Evolutionary conservation across 1,140 invertebrate genomes (phyloP).

Genomic region (Drosophila busckii): DNA sequence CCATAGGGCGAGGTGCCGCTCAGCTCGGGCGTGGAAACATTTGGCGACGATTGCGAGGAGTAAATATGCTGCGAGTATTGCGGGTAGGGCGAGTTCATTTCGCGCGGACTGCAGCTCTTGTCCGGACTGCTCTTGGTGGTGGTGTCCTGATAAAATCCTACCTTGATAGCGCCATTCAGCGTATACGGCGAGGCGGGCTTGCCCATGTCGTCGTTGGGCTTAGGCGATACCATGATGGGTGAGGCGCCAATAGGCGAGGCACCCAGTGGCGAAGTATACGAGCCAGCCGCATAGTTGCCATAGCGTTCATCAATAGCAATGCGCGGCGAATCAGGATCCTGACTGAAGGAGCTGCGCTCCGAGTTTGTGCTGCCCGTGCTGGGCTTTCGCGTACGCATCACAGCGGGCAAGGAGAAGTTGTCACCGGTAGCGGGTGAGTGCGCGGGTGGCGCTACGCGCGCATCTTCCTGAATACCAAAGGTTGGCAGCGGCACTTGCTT

Average conservation of each 20-base stretch:
- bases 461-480: slow-evolving; percentile 15
- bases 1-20: slow-evolving; percentile 73
- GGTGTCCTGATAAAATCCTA: slow-evolving; percentile 89
- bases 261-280: slow-evolving; percentile 82
- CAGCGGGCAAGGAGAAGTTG: slow-evolving; percentile 60
- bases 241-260: slow-evolving; percentile 82
- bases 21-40: slow-evolving; percentile 71
- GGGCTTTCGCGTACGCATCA: slow-evolving; percentile 82
- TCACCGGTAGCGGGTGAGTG: slow-evolving; percentile 53
- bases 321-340: slow-evolving; percentile 85
- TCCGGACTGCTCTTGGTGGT: slow-evolving; percentile 86
- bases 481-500: slow-evolving; percentile 5
- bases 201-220: slow-evolving; percentile 80
- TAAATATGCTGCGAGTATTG: slow-evolving; percentile 83
- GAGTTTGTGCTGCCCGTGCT: slow-evolving; percentile 87
- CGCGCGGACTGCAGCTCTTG: slow-evolving; percentile 84
- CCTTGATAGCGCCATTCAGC: slow-evolving; percentile 85
- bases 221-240: slow-evolving; percentile 81
- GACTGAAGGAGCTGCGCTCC: slow-evolving; percentile 86
- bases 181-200: slow-evolving; percentile 83
- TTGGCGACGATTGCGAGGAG: slow-evolving; percentile 80
- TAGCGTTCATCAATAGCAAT: slow-evolving; percentile 82
- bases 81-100: slow-evolving; percentile 82
- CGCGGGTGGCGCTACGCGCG: slow-evolving; percentile 38
- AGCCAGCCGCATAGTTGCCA: slow-evolving; percentile 81